phyloP scores from a whole-genome alignment of 2,797 vertebrate species.

The Scolopax rusticola region DNA sequence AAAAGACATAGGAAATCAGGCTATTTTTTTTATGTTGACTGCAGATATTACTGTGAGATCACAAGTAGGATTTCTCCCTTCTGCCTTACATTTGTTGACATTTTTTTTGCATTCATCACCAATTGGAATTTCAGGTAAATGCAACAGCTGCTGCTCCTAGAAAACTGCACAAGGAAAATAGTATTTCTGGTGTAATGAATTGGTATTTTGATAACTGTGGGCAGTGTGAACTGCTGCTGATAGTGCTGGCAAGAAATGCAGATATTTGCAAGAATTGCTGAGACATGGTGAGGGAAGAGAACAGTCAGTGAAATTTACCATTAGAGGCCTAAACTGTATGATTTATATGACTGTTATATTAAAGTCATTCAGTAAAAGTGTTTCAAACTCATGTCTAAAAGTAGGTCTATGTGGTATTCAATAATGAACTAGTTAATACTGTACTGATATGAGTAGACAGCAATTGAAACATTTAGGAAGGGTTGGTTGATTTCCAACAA shows the following conservation, averaged over 20 bases:
- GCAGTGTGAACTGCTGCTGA: not conserved
- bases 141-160: not conserved
- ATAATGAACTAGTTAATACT: not conserved
- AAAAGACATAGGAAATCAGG: not conserved
- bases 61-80: not conserved
- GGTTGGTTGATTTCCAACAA: not conserved
- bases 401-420: not conserved
- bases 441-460: not conserved
- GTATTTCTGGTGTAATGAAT: not conserved
- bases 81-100: not conserved
- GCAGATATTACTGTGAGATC: not conserved
- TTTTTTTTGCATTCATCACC: not conserved
- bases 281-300: not conserved
- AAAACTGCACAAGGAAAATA: not conserved
- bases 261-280: not conserved
- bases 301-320: not conserved
- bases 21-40: not conserved
- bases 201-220: not conserved
- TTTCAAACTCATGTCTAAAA: not conserved
- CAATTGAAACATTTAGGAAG: not conserved
- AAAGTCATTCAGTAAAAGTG: not conserved
- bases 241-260: not conserved
- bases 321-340: not conserved
- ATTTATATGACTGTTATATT: not conserved
- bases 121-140: not conserved